A percentile compares a stretch with the other conserved stretches of the same genome.
Conservation (phyloP, 2,113 vertebrate genomes). For the Calidris pygmaea region DNA sequence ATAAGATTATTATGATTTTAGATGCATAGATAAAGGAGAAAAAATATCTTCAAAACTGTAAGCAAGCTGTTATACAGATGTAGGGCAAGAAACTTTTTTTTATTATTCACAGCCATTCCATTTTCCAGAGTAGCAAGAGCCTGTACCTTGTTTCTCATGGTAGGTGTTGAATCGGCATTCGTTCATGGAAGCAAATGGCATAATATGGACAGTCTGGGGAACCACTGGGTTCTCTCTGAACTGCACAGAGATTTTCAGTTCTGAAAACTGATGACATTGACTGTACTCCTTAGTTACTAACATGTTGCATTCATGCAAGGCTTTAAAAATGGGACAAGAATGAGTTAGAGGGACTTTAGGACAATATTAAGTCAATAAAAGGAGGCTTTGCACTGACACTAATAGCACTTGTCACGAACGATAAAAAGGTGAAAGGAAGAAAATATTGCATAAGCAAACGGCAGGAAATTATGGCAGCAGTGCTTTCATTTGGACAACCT, state of each 20-base stretch:
- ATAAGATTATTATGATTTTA: neutral
- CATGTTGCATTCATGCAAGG: neutral
- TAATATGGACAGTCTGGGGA: rapidly evolving
- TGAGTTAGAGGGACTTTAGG: neutral
- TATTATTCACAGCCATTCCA: neutral
- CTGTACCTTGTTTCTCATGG: neutral
- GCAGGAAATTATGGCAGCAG: neutral
- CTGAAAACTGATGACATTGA: neutral
- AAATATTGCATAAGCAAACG: neutral
- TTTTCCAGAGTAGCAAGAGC: neutral
- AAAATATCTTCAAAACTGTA: neutral
- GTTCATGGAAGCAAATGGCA: neutral
- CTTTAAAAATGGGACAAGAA: neutral
- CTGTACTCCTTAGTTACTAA: neutral
- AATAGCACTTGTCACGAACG: neutral
- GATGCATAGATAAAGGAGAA: neutral
- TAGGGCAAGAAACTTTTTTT: neutral
- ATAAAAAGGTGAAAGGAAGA: neutral
- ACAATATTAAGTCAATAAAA: neutral
- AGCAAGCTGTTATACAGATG: neutral
- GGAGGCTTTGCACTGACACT: neutral
- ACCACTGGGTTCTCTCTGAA: neutral
- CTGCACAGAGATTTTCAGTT: neutral
- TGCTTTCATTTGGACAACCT: neutral
- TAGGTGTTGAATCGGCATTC: neutral